A percentile compares a stretch with the other conserved stretches of the same genome.
Conservation (phyloP, 2,888 invertebrate genomes). For the Pachydiplax longipennis region DNA sequence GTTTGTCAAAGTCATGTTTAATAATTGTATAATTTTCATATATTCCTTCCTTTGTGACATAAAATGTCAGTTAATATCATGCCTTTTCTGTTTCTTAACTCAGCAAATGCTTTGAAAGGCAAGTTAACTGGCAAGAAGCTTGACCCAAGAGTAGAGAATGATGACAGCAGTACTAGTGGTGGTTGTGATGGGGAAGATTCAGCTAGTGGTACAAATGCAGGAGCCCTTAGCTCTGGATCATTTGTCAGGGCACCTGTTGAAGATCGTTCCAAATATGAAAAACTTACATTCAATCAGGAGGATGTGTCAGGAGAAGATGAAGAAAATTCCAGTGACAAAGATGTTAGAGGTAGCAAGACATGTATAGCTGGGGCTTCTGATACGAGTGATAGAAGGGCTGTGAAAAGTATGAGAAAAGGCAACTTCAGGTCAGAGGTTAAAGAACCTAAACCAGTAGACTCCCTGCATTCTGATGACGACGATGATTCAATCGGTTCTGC, state of each 20-base stretch:
- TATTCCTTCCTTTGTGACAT: not conserved
- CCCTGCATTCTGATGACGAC: conserved; percentile 52
- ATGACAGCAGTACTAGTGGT: conserved; percentile 41
- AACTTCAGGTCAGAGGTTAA: conserved; percentile 9
- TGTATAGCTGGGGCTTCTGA: not conserved
- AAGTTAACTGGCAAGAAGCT: conserved; percentile 9
- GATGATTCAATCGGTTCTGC: conserved; percentile 77
- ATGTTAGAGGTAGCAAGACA: not conserved
- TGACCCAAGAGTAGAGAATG: conserved; percentile 22
- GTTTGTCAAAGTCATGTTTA: not conserved
- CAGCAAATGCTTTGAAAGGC: conserved; percentile 20
- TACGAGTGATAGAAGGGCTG: conserved; percentile 23
- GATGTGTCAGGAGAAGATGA: conserved; percentile 66
- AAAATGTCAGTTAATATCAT: not conserved
- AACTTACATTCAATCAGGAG: conserved; percentile 68
- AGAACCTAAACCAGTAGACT: not conserved
- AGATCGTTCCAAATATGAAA: conserved; percentile 79
- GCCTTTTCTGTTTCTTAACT: not conserved
- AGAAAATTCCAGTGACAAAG: conserved; percentile 56
- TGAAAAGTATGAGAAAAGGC: conserved; percentile 3
- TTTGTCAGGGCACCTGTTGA: conserved; percentile 71
- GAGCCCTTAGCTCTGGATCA: conserved; percentile 60
- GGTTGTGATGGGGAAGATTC: conserved; percentile 59
- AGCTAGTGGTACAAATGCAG: conserved; percentile 57
- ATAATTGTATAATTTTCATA: not conserved